Evolutionary conservation across 1,140 invertebrate species (phyloP).

Genomic region (Neodiprion lecontei): DNA sequence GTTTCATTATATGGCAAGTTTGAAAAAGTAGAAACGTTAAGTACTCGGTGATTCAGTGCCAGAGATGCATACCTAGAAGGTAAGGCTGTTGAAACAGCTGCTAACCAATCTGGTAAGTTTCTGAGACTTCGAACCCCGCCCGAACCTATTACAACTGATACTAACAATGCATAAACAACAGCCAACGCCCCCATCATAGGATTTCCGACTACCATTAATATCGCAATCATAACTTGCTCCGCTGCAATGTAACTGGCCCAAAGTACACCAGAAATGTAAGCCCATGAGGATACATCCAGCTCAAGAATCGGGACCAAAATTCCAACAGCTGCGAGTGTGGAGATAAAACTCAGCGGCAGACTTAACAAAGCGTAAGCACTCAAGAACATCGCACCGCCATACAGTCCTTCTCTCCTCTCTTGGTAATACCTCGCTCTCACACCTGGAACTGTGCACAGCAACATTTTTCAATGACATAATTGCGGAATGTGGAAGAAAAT

Average conservation of each 20-base stretch:
- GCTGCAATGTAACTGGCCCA: conserved; percentile 83
- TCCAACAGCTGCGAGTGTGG: conserved; percentile 53
- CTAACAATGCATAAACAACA: conserved; percentile 76
- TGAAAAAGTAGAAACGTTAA: conserved; percentile 41
- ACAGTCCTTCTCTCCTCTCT: conserved; percentile 85
- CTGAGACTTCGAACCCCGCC: conserved; percentile 80
- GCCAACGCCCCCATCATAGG: conserved; percentile 77
- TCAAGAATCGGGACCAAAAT: conserved; percentile 54
- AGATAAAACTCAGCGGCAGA: conserved; percentile 79
- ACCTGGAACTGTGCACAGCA: conserved; percentile 70
- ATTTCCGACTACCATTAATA: conserved; percentile 82
- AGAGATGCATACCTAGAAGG: conserved; percentile 54
- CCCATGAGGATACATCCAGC: conserved; percentile 48
- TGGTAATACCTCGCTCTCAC: conserved; percentile 90
- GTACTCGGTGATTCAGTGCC: conserved; percentile 51
- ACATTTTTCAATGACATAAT: conserved; percentile 18
- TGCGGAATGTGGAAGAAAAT: background rate
- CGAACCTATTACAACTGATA: conserved; percentile 75
- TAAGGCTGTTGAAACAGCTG: conserved; percentile 46
- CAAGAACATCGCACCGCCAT: conserved; percentile 83
- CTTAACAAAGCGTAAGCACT: conserved; percentile 81
- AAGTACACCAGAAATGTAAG: conserved; percentile 63
- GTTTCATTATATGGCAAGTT: conserved; percentile 64
- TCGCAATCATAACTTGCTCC: conserved; percentile 83
- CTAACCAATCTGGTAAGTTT: conserved; percentile 53